phyloP scores from a whole-genome alignment of 2,113 vertebrate genomes.

The Solea solea region DNA sequence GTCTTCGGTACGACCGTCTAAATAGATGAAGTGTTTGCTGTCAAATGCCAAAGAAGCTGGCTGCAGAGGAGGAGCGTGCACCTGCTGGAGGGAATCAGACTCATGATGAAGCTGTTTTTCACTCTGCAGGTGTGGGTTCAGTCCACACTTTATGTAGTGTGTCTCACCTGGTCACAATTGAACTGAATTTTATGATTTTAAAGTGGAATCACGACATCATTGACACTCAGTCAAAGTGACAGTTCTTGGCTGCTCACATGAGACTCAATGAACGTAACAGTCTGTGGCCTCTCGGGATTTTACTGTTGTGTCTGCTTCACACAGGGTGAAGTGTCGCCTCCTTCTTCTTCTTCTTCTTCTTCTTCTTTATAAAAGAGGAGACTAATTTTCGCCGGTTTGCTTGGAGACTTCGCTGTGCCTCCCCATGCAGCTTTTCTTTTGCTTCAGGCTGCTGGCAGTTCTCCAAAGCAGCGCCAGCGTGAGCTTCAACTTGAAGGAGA shows the following conservation, averaged over 20 bases:
- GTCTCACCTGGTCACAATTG: no score
- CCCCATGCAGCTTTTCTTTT: background rate
- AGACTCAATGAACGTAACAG: conserved; percentile 1
- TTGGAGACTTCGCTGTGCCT: background rate
- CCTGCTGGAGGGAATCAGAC: background rate
- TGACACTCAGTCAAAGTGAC: no score
- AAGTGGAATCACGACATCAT: no score
- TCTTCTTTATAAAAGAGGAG: conserved; percentile 4
- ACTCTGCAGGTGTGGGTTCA: no score
- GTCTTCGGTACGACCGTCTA: background rate
- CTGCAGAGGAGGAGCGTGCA: background rate
- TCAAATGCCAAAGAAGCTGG: background rate
- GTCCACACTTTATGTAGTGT: background rate
- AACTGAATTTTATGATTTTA: no score
- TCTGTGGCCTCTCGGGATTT: background rate
- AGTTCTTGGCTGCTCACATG: background rate
- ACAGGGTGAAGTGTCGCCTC: conserved; percentile 3
- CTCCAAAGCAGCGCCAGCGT: background rate
- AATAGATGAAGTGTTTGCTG: no score
- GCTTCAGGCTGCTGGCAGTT: background rate
- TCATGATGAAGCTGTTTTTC: background rate
- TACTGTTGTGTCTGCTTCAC: conserved; percentile 27
- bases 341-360: conserved; percentile 19
- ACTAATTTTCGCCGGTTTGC: conserved; percentile 10
- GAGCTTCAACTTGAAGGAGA: background rate